Percentiles rank a stretch among this genome's conserved stretches.
Conservation (phyloP, 2,888 invertebrate species). For the Gastrophysa polygoni region DNA sequence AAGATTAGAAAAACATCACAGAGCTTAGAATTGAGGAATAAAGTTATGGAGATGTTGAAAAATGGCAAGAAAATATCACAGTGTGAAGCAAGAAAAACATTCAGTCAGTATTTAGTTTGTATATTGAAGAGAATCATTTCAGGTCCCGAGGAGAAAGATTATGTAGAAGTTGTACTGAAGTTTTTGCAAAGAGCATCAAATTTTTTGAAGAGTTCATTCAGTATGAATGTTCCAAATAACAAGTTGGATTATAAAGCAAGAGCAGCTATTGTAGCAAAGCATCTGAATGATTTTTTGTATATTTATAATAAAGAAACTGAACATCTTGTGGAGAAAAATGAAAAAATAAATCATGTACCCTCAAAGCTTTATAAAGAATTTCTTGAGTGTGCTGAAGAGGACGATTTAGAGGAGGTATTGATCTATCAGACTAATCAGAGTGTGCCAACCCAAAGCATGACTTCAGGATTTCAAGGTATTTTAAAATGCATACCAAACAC, state of each 20-base stretch:
- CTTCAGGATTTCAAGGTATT: slow-evolving; percentile 50
- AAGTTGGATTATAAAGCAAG: slow-evolving; percentile 80
- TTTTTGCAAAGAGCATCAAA: slow-evolving; percentile 77
- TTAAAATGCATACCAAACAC: slow-evolving; percentile 54
- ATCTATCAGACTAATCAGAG: slow-evolving; percentile 58
- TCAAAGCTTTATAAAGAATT: slow-evolving; percentile 66
- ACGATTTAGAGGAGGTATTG: slow-evolving; percentile 74
- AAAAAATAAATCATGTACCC: slow-evolving; percentile 65
- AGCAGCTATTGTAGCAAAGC: slow-evolving; percentile 83
- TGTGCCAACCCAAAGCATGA: slow-evolving; percentile 41
- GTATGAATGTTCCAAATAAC: slow-evolving; percentile 69
- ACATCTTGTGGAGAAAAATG: slow-evolving; percentile 73
- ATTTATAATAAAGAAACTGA: slow-evolving; percentile 84
- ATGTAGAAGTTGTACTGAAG: slow-evolving; percentile 73
- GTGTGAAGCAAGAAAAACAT: slow-evolving; percentile 76
- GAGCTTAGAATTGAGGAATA: slow-evolving; percentile 50
- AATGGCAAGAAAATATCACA: slow-evolving; percentile 71
- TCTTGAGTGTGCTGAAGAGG: slow-evolving; percentile 68
- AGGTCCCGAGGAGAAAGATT: slow-evolving; percentile 62
- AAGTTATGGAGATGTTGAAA: slow-evolving; percentile 62
- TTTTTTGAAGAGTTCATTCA: slow-evolving; percentile 72
- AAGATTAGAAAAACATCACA: slow-evolving; percentile 54
- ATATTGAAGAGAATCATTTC: slow-evolving; percentile 72
- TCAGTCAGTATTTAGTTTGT: slow-evolving; percentile 77
- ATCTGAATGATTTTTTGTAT: slow-evolving; percentile 83